Evolutionary conservation across 2,797 vertebrate genomes (phyloP).

Genomic region (Anguilla obscura): DNA sequence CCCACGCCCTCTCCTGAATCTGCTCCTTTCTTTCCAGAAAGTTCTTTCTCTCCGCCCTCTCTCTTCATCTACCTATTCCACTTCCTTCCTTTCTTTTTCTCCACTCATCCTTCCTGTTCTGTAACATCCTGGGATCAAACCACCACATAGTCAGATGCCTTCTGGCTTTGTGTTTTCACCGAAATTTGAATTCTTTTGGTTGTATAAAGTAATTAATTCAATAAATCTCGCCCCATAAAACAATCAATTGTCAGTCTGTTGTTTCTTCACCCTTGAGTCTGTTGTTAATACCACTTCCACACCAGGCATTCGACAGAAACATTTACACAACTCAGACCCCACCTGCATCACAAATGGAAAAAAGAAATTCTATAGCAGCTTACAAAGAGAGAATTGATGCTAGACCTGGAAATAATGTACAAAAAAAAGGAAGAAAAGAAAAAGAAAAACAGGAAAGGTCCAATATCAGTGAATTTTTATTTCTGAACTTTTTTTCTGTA

Average conservation of each 20-base stretch:
- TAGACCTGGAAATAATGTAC: background rate
- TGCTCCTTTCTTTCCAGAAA: slow-evolving; percentile 45
- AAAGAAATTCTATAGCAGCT: background rate
- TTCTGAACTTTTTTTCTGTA: slow-evolving; percentile 34
- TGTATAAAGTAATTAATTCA: slow-evolving; percentile 70
- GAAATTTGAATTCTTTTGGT: slow-evolving; percentile 60
- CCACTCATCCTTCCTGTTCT: slow-evolving; percentile 48
- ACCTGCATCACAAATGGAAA: background rate
- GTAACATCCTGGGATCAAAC: slow-evolving; percentile 81
- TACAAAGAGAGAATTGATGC: background rate
- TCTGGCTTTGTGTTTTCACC: slow-evolving; percentile 60
- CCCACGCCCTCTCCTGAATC: slow-evolving; percentile 56
- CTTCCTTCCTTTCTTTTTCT: slow-evolving; percentile 33
- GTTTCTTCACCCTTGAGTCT: slow-evolving; percentile 13
- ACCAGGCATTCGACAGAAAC: background rate
- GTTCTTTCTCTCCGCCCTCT: slow-evolving; percentile 38
- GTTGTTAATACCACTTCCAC: slow-evolving; percentile 33
- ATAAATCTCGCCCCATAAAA: slow-evolving; percentile 73
- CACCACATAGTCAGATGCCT: slow-evolving; percentile 58
- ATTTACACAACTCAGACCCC: background rate
- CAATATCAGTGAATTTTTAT: slow-evolving; percentile 47
- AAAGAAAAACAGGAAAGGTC: slow-evolving; percentile 15
- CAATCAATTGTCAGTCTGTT: slow-evolving; percentile 50
- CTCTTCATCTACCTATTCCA: slow-evolving; percentile 22
- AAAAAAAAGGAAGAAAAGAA: background rate